Evolutionary conservation across 2,888 invertebrate species (phyloP).

Genomic region (Unio pictorum): DNA sequence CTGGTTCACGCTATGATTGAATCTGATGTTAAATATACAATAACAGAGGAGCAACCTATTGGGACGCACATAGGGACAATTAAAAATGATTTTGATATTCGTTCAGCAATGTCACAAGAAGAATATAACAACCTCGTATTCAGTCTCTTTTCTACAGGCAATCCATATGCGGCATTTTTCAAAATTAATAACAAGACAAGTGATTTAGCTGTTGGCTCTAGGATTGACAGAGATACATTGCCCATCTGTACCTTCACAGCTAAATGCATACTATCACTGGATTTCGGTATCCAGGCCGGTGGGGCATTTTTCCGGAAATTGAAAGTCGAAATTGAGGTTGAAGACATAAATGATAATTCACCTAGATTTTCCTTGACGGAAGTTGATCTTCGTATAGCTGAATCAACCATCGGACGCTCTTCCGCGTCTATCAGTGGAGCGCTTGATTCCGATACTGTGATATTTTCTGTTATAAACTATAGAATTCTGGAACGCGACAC

Average conservation of each 20-base stretch:
- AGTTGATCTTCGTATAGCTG: slow-evolving; percentile 24
- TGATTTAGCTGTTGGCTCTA: slow-evolving; percentile 80
- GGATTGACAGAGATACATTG: slow-evolving; percentile 27
- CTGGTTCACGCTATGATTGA: too few relatives aligned
- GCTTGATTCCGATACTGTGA: slow-evolving; percentile 83
- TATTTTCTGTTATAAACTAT: slow-evolving; percentile 82
- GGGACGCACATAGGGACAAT: slow-evolving; percentile 52
- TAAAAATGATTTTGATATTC: slow-evolving; percentile 69
- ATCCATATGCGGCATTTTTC: slow-evolving; percentile 77
- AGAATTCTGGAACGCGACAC: slow-evolving; percentile 16
- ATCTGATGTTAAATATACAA: slow-evolving; percentile 26
- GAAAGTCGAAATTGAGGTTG: slow-evolving; percentile 34
- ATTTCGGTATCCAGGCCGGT: slow-evolving; percentile 36
- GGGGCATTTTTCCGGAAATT: slow-evolving; percentile 76
- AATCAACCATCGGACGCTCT: slow-evolving; percentile 27
- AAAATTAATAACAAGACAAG: slow-evolving; percentile 87
- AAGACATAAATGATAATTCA: slow-evolving; percentile 54
- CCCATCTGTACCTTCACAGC: slow-evolving; percentile 21
- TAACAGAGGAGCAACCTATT: slow-evolving; percentile 49
- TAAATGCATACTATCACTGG: slow-evolving; percentile 32
- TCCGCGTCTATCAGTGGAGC: slow-evolving; percentile 65
- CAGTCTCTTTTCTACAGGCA: slow-evolving; percentile 39
- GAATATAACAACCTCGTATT: slow-evolving; percentile 35
- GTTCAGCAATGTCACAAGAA: slow-evolving; percentile 23
- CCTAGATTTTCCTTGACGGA: slow-evolving; percentile 36